phyloP scores from a whole-genome alignment of 2,888 invertebrate species.

The Chouioia cunea region DNA sequence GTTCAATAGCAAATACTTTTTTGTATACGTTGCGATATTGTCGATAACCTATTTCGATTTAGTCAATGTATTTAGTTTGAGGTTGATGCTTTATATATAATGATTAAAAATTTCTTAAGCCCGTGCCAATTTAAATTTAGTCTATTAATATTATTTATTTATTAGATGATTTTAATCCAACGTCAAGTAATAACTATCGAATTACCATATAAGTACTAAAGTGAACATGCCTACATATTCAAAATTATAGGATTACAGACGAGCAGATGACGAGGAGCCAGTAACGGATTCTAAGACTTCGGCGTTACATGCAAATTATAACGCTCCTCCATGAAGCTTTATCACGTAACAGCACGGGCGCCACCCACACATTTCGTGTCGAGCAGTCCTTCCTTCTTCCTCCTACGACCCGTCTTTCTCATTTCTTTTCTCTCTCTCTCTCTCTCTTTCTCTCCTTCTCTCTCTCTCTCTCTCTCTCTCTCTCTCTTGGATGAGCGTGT shows the following conservation, averaged over 20 bases:
- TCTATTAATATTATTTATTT: not conserved
- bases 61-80: no score
- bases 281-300: constrained; percentile 50
- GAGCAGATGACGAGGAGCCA: constrained; percentile 19
- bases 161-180: not conserved
- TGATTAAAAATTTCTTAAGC: no score
- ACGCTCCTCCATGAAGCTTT: constrained; percentile 50
- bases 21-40: no score
- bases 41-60: no score
- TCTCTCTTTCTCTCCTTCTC: constrained; percentile 13
- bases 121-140: no score
- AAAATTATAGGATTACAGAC: constrained; percentile 23
- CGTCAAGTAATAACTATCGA: not conserved
- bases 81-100: no score
- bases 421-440: constrained; percentile 11
- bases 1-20: no score
- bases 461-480: constrained; percentile 19
- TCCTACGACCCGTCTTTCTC: constrained; percentile 1
- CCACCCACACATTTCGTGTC: constrained; percentile 19
- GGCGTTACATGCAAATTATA: constrained; percentile 63
- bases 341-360: constrained; percentile 41
- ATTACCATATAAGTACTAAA: not conserved
- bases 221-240: no score
- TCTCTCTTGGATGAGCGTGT: constrained; percentile 26
- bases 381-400: constrained; percentile 19